Evolutionary conservation across 2,888 invertebrate genomes (phyloP).

Genomic region (Andrena marginata): DNA sequence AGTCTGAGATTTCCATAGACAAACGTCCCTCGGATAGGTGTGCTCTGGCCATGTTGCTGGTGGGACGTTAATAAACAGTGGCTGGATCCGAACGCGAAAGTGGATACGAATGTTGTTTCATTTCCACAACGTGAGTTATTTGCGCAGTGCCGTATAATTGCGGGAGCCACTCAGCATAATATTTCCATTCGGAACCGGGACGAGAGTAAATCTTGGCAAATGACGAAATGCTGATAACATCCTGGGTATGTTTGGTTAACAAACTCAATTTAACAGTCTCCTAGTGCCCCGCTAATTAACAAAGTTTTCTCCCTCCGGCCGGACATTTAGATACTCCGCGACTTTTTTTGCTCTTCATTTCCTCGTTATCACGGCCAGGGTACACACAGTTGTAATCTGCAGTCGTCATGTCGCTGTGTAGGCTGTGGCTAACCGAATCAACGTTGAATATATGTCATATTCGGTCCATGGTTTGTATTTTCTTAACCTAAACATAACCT

Average conservation of each 20-base stretch:
- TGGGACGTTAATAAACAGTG: slow-evolving; percentile 24
- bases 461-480: slow-evolving; percentile 6
- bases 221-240: slow-evolving; percentile 6
- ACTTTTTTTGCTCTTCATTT: slow-evolving; percentile 6
- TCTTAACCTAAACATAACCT: background rate
- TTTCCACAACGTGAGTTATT: slow-evolving; percentile 20
- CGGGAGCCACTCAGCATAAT: slow-evolving; percentile 7
- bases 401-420: background rate
- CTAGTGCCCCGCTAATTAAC: slow-evolving; percentile 4
- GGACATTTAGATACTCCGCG: background rate
- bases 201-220: slow-evolving; percentile 15
- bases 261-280: slow-evolving; percentile 26
- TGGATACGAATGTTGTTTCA: background rate
- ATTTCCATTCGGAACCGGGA: slow-evolving; percentile 1
- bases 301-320: background rate
- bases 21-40: background rate
- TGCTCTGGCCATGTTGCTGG: no score
- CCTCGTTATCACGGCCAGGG: background rate
- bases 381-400: background rate
- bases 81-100: slow-evolving; percentile 2
- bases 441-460: background rate
- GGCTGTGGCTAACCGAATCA: background rate
- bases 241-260: slow-evolving; percentile 11
- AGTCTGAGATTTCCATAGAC: background rate
- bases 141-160: background rate